phyloP scores from a whole-genome alignment of 2,797 vertebrate genomes.

The Poeciliopsis gracilis region DNA sequence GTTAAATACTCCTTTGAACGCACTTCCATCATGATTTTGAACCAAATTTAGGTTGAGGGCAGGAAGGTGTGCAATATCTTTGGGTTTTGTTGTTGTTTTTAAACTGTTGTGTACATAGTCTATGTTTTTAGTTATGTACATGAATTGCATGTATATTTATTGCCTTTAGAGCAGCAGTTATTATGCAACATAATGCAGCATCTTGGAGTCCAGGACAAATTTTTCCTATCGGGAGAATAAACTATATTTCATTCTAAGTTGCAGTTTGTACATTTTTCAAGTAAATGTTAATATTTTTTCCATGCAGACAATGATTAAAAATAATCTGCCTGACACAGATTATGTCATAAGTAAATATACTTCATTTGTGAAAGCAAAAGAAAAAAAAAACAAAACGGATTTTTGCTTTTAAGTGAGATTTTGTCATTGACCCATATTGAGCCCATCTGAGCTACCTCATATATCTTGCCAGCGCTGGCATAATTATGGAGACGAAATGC shows the following conservation, averaged over 20 bases:
- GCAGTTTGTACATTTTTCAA: neutral
- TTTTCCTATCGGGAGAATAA: no score
- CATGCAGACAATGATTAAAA: neutral
- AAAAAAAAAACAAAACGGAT: constrained; percentile 11
- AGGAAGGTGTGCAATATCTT: no score
- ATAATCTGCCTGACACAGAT: neutral
- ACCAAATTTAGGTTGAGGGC: no score
- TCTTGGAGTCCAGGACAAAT: no score
- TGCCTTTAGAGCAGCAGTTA: no score
- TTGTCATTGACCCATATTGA: constrained; percentile 17
- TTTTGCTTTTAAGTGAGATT: constrained; percentile 13
- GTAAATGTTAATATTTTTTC: neutral
- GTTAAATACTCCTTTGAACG: no score
- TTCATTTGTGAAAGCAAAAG: neutral
- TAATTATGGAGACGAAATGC: constrained; percentile 57
- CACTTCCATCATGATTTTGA: no score
- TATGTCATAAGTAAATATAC: neutral
- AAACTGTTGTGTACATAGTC: no score
- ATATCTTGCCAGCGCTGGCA: constrained; percentile 32
- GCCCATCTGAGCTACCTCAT: constrained; percentile 34
- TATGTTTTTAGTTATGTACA: no score
- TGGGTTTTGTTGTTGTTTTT: no score
- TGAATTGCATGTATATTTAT: no score
- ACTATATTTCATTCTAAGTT: neutral
- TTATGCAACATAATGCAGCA: no score